Percentiles rank a stretch among this genome's conserved stretches.
These are phyloP conservation scores for Ciconia stormi DNA, from an alignment of 2,113 vertebrate genomes.

Conservation along the genomic window DNA sequence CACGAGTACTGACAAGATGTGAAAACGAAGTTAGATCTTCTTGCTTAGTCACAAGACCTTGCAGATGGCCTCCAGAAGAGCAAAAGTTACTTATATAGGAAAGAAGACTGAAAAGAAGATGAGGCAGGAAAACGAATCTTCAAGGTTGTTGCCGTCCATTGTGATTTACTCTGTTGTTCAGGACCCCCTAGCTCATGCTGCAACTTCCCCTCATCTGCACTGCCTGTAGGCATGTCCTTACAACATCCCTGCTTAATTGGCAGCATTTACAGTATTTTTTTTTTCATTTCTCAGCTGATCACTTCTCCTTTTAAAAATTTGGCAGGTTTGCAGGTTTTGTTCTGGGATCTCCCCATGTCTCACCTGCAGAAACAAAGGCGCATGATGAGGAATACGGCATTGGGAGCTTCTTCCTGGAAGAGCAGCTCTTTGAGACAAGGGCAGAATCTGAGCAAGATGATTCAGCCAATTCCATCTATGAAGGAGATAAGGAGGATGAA, in stretches of 20 bases:
- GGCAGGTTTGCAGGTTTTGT: conserved; percentile 83
- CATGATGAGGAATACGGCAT: conserved; percentile 75
- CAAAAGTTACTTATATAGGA: neutral
- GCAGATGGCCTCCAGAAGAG: conserved; percentile 6
- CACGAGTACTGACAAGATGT: neutral
- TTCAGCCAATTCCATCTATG: neutral
- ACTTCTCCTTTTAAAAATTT: neutral
- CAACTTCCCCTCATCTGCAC: neutral
- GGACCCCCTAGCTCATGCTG: neutral
- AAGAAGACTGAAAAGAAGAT: neutral
- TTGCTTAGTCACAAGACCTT: neutral
- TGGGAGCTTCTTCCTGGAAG: conserved; percentile 75
- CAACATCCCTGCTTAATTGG: neutral
- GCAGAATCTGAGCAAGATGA: neutral
- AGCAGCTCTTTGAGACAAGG: conserved; percentile 68
- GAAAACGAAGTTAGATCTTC: neutral
- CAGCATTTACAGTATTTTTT: neutral
- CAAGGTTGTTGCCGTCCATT: neutral
- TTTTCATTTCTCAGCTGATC: neutral
- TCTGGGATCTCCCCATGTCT: conserved; percentile 73
- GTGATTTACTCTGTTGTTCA: neutral
- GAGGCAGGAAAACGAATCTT: neutral
- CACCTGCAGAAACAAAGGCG: conserved; percentile 63
- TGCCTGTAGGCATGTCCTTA: neutral
- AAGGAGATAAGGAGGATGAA: neutral